These are phyloP conservation scores for Mesitornis unicolor DNA, from an alignment of 2,113 vertebrate genomes.

Conservation along the genomic window DNA sequence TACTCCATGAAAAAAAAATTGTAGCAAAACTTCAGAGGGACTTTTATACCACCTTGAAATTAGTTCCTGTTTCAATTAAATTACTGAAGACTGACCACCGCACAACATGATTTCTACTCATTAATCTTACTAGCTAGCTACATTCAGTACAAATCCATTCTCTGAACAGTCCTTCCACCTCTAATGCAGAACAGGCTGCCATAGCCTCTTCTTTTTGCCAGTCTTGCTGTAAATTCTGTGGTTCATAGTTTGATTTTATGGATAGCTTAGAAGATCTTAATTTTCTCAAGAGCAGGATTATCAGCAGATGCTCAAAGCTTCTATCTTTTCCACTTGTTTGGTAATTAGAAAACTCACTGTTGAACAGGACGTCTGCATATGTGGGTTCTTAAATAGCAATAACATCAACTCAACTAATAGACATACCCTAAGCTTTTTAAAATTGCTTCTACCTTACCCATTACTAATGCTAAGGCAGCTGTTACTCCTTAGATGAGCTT, in stretches of 20 bases:
- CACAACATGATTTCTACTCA: conserved; percentile 42
- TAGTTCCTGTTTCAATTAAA: conserved; percentile 60
- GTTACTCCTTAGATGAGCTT: neutral
- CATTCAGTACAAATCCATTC: conserved; percentile 5
- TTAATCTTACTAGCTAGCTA: conserved; percentile 63
- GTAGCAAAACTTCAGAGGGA: conserved; percentile 33
- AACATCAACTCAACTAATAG: neutral
- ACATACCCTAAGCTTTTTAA: neutral
- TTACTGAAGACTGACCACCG: conserved; percentile 49
- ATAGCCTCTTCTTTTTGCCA: neutral
- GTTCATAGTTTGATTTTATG: neutral
- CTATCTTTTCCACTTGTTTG: neutral
- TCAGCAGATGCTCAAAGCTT: neutral
- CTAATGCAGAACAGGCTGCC: neutral
- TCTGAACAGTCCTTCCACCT: neutral
- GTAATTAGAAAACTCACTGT: neutral
- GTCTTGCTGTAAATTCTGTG: neutral
- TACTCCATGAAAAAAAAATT: neutral
- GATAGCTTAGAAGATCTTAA: neutral
- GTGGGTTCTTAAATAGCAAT: neutral
- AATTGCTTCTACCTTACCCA: neutral
- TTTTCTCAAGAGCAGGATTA: neutral
- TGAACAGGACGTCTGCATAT: neutral
- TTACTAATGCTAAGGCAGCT: neutral
- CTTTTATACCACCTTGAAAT: conserved; percentile 46